Conservation (phyloP, 2,113 vertebrate species). For the Mus spicilegus region DNA sequence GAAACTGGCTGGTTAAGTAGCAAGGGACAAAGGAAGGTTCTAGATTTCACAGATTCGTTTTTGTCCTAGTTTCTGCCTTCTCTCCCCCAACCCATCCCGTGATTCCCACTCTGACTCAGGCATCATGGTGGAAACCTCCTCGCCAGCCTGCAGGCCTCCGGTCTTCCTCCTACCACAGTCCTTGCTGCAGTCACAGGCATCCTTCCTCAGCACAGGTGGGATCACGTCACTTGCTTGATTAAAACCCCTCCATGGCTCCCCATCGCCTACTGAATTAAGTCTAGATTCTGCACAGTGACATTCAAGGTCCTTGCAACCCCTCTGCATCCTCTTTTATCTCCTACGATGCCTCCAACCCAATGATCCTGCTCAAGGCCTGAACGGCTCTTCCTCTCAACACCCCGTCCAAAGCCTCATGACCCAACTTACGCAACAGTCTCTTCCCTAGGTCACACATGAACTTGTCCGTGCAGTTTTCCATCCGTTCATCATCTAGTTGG, state of each 20-base stretch:
- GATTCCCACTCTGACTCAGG: neutral
- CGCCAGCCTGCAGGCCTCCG: neutral
- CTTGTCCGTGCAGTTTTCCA: neutral
- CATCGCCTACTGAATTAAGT: slow-evolving; percentile 83
- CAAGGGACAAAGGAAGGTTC: neutral
- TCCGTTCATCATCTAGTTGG: neutral
- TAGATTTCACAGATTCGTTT: neutral
- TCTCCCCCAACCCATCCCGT: rapidly evolving
- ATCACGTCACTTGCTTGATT: slow-evolving; percentile 78
- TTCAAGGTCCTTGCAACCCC: slow-evolving; percentile 82
- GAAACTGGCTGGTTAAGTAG: neutral
- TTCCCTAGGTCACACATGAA: neutral
- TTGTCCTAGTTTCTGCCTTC: neutral
- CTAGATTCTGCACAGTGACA: slow-evolving; percentile 74
- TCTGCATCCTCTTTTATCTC: slow-evolving; percentile 71
- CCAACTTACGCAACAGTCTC: neutral
- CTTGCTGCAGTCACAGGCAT: neutral
- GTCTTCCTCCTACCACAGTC: neutral
- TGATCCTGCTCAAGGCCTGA: neutral
- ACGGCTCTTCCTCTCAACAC: slow-evolving; percentile 8
- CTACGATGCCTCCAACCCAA: slow-evolving; percentile 46
- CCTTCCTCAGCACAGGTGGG: slow-evolving; percentile 72
- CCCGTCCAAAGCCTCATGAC: neutral
- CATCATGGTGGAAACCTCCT: neutral
- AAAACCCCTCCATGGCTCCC: slow-evolving; percentile 80